Conservation (phyloP, 2,113 vertebrate genomes). For the Ascaphus truei region DNA sequence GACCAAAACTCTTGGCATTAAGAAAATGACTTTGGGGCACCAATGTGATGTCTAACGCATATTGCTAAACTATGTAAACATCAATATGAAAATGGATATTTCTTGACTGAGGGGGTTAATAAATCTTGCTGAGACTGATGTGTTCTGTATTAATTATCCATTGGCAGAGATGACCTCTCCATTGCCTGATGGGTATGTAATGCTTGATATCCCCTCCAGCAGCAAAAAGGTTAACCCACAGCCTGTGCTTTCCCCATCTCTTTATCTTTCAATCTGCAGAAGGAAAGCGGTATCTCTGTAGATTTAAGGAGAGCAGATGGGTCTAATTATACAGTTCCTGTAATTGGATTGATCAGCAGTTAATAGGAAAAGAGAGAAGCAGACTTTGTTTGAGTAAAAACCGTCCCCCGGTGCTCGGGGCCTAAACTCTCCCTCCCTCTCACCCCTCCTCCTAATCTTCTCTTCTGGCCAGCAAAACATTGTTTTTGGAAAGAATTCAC, state of each 20-base stretch:
- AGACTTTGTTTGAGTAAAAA: conserved; percentile 37
- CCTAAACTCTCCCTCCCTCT: conserved; percentile 26
- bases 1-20: no score
- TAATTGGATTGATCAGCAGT: conserved; percentile 39
- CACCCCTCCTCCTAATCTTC: conserved; percentile 1
- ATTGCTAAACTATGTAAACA: no score
- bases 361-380: conserved; percentile 37
- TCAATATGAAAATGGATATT: no score
- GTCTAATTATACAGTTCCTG: conserved; percentile 36
- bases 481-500: conserved; percentile 16
- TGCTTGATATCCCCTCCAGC: no score
- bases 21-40: no score
- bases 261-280: conserved; percentile 5
- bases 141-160: no score
- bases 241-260: not conserved
- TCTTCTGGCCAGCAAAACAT: conserved; percentile 20
- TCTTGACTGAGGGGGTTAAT: no score
- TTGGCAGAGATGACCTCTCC: no score
- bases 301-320: conserved; percentile 37
- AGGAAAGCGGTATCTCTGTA: conserved; percentile 33
- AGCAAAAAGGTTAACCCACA: not conserved
- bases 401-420: conserved; percentile 25
- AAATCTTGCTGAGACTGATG: no score
- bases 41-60: no score
- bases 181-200: no score